Conservation (phyloP, 2,113 vertebrate genomes). For the Alosa alosa region DNA sequence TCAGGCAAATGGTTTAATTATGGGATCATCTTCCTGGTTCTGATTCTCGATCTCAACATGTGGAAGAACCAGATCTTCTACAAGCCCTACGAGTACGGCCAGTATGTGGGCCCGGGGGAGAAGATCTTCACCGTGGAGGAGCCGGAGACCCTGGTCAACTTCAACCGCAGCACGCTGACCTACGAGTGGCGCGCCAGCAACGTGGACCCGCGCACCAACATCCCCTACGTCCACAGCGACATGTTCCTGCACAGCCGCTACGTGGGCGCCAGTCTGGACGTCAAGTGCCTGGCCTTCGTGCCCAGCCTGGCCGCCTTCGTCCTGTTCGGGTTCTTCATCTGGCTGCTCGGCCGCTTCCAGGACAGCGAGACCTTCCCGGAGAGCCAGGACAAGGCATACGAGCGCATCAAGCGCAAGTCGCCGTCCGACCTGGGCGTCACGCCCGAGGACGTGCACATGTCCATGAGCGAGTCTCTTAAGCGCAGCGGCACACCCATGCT, state of each 20-base stretch:
- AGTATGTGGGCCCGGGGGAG: constrained; percentile 92
- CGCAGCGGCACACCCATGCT: constrained; percentile 75
- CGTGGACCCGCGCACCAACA: constrained; percentile 81
- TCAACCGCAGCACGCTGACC: constrained; percentile 90
- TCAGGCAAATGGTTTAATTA: constrained; percentile 99
- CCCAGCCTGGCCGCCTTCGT: constrained; percentile 90
- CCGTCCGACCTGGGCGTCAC: constrained; percentile 87
- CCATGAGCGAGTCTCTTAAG: constrained; percentile 75
- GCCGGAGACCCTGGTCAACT: constrained; percentile 81
- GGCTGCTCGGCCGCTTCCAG: constrained; percentile 92
- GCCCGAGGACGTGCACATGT: constrained; percentile 80
- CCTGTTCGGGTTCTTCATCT: constrained; percentile 93
- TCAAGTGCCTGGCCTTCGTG: constrained; percentile 95
- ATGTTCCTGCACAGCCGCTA: constrained; percentile 95
- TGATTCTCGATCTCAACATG: constrained; percentile 98
- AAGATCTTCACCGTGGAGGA: constrained; percentile 96
- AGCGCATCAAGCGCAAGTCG: constrained; percentile 91
- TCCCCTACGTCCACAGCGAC: constrained; percentile 81
- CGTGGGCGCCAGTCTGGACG: constrained; percentile 82
- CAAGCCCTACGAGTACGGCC: constrained; percentile 93
- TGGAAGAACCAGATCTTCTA: constrained; percentile 99
- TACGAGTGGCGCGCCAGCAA: constrained; percentile 89
- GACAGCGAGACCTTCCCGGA: constrained; percentile 89
- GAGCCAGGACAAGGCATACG: constrained; percentile 87
- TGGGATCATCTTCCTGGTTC: constrained; percentile 95